Evolutionary conservation across 2,113 vertebrate species (phyloP).

Genomic region (Meriones unguiculatus): DNA sequence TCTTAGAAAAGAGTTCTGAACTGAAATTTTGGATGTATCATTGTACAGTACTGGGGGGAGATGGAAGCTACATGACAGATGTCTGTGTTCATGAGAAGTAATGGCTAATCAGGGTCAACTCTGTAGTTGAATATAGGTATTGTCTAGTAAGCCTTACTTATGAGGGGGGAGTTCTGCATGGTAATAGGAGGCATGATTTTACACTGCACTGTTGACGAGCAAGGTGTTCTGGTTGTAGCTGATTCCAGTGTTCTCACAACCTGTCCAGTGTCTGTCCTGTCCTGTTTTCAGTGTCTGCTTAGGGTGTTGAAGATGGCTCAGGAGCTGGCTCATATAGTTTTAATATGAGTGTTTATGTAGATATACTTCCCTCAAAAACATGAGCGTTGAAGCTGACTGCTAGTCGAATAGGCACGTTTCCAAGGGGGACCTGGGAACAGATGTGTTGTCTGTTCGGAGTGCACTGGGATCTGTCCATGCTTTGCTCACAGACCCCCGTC

Average conservation of each 20-base stretch:
- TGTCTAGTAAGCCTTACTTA: neutral
- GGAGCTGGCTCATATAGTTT: constrained; percentile 48
- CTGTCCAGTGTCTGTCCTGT: neutral
- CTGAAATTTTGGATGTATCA: neutral
- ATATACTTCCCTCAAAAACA: constrained; percentile 52
- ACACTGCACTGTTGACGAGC: accelerated
- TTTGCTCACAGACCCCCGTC: constrained; percentile 81
- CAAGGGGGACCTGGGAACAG: constrained; percentile 80
- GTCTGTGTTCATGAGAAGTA: neutral
- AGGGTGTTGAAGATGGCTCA: neutral
- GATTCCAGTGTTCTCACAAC: accelerated
- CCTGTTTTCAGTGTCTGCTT: constrained; percentile 8
- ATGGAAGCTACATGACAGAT: neutral
- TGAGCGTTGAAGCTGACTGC: constrained; percentile 51
- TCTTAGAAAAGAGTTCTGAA: constrained; percentile 38
- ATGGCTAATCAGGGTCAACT: neutral
- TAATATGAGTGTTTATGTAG: constrained; percentile 53
- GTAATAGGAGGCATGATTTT: neutral
- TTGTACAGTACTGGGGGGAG: neutral
- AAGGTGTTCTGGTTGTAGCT: accelerated
- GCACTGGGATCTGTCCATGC: constrained; percentile 74
- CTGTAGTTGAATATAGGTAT: neutral
- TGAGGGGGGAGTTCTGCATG: neutral
- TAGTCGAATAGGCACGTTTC: constrained; percentile 48
- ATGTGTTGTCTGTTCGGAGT: constrained; percentile 78